Evolutionary conservation across 1,140 invertebrate genomes (phyloP).

Genomic region (Bombus balteatus): DNA sequence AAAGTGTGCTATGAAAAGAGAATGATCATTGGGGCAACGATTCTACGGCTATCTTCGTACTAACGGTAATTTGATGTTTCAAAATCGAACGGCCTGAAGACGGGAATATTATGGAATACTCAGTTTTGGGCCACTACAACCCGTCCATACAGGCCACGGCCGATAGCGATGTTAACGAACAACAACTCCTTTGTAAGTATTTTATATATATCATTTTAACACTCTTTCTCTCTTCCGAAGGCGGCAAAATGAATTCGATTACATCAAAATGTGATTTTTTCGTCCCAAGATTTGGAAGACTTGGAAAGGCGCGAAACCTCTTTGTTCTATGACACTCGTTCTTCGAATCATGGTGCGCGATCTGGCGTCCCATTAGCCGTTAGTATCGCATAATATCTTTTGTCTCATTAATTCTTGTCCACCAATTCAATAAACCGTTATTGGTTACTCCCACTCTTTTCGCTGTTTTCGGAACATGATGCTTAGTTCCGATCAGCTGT

Average conservation of each 20-base stretch:
- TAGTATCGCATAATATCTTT: slow-evolving; percentile 7
- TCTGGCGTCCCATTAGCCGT: slow-evolving; percentile 4
- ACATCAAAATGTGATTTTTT: not conserved
- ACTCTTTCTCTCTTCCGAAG: not conserved
- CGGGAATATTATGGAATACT: slow-evolving; percentile 73
- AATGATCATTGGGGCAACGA: slow-evolving; percentile 36
- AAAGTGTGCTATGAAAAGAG: slow-evolving; percentile 57
- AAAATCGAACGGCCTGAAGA: slow-evolving; percentile 46
- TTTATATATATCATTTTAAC: not conserved
- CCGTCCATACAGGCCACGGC: slow-evolving; percentile 66
- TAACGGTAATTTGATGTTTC: slow-evolving; percentile 38
- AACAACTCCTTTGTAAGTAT: slow-evolving; percentile 77
- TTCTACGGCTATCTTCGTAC: slow-evolving; percentile 8
- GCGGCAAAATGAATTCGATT: slow-evolving; percentile 6
- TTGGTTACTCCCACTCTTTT: slow-evolving; percentile 11
- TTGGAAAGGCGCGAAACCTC: slow-evolving; percentile 8
- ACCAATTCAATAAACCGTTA: not conserved
- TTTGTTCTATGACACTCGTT: slow-evolving; percentile 2
- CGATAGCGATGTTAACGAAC: slow-evolving; percentile 61
- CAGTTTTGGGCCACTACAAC: slow-evolving; percentile 75
- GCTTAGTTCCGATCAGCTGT: slow-evolving; percentile 24
- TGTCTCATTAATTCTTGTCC: slow-evolving; percentile 6
- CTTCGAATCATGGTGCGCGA: slow-evolving; percentile 11
- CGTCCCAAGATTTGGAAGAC: not conserved
- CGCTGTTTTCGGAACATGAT: slow-evolving; percentile 8